phyloP scores from a whole-genome alignment of 23 tunicate species.

The Ascidia mentula region DNA sequence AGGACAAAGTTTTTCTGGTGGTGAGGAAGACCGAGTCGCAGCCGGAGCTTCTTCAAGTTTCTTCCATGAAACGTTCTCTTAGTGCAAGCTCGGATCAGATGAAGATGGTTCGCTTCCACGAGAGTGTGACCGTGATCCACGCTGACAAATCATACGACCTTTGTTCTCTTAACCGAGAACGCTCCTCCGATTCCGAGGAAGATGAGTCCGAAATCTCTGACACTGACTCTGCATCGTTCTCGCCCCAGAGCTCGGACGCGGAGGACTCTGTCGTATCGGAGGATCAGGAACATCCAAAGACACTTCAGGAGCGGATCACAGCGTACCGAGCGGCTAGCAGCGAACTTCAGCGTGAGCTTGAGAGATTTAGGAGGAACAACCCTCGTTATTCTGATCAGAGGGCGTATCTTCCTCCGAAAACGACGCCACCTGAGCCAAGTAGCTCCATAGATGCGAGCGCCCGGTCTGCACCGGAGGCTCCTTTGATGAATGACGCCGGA shows the following conservation, averaged over 20 bases:
- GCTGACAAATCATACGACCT: slow-evolving; percentile 5
- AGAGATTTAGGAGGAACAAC: slow-evolving; percentile 15
- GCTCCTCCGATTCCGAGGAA: slow-evolving; percentile 21
- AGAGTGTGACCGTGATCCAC: slow-evolving; percentile 48
- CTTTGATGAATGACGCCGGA: background rate
- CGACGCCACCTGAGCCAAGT: background rate
- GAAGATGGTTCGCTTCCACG: slow-evolving; percentile 53
- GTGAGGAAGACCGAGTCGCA: background rate
- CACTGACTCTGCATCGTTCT: slow-evolving; percentile 41
- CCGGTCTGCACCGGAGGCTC: background rate
- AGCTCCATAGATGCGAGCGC: background rate
- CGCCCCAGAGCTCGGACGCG: slow-evolving; percentile 39
- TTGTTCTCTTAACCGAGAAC: slow-evolving; percentile 19
- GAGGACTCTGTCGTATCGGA: slow-evolving; percentile 28
- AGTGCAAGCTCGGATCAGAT: slow-evolving; percentile 16
- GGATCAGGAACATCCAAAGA: background rate
- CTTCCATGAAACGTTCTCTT: background rate
- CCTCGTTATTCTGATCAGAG: slow-evolving; percentile 16
- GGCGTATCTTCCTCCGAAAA: background rate
- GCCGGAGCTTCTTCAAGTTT: background rate
- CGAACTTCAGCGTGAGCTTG: slow-evolving; percentile 62
- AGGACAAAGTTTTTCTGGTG: background rate
- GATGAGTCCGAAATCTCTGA: slow-evolving; percentile 27
- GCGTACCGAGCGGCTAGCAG: slow-evolving; percentile 64
- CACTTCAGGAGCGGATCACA: slow-evolving; percentile 51